Evolutionary conservation across 1,140 invertebrate species (phyloP).

Genomic region (Mercenaria mercenaria): DNA sequence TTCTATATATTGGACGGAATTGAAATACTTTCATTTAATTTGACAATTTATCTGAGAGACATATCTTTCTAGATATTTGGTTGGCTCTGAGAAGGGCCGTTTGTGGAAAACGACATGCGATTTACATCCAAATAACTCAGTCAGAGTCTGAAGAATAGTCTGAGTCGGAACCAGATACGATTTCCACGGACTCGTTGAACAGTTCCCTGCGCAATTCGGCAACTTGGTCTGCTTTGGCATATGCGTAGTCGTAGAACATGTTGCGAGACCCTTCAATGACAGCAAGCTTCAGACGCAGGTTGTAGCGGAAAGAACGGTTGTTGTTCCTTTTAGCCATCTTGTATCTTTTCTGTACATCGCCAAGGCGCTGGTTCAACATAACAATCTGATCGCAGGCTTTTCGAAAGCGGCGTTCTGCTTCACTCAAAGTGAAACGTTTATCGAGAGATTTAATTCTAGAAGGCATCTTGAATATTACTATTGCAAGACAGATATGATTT

Average conservation of each 20-base stretch:
- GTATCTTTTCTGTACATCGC: slow-evolving; percentile 45
- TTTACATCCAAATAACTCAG: neutral
- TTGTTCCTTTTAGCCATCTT: slow-evolving; percentile 14
- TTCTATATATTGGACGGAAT: neutral
- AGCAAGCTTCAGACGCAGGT: slow-evolving; percentile 57
- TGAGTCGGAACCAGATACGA: slow-evolving; percentile 25
- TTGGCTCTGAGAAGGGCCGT: slow-evolving; percentile 14
- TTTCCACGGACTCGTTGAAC: slow-evolving; percentile 47
- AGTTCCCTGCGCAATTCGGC: slow-evolving; percentile 60
- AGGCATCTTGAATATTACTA: slow-evolving; percentile 35
- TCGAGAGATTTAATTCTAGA: slow-evolving; percentile 41
- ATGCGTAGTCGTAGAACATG: slow-evolving; percentile 73
- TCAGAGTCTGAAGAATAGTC: slow-evolving; percentile 1
- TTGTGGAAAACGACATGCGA: neutral
- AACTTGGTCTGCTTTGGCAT: slow-evolving; percentile 66
- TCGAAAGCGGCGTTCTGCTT: slow-evolving; percentile 36
- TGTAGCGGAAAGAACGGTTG: slow-evolving; percentile 34
- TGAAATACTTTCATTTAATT: no score
- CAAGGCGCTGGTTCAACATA: slow-evolving; percentile 31
- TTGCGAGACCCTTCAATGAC: slow-evolving; percentile 68
- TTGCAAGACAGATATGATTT: slow-evolving; percentile 14
- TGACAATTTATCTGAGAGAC: neutral
- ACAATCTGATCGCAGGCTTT: slow-evolving; percentile 57
- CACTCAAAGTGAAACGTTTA: slow-evolving; percentile 34
- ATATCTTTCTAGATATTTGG: neutral